These are phyloP conservation scores for Dipodomys ordii DNA, from an alignment of 2,113 vertebrate species.

Conservation along the genomic window DNA sequence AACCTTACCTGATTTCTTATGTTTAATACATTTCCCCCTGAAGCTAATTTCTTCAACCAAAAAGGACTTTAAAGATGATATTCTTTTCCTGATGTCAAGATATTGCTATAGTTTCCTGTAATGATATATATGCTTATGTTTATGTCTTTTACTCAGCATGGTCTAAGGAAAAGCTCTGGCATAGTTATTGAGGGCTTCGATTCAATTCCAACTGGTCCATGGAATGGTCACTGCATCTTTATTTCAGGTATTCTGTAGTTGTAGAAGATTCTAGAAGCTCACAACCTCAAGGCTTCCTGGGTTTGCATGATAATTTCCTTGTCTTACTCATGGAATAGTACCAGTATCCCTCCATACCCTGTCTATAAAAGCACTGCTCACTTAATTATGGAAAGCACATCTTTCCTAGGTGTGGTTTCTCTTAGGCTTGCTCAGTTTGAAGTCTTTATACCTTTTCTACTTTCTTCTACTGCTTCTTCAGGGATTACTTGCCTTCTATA, in stretches of 20 bases:
- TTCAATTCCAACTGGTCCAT: background rate
- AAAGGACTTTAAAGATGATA: slow-evolving; percentile 26
- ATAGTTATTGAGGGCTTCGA: background rate
- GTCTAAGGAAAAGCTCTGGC: background rate
- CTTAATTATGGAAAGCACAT: background rate
- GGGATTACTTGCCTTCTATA: background rate
- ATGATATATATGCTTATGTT: background rate
- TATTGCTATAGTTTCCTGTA: background rate
- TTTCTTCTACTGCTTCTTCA: background rate
- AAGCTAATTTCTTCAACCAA: slow-evolving; percentile 58
- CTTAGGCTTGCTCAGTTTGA: background rate
- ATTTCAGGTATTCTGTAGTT: background rate
- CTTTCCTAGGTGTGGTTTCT: background rate
- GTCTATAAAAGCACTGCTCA: background rate
- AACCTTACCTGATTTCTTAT: background rate
- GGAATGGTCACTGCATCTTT: background rate
- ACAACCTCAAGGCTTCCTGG: background rate
- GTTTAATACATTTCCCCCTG: slow-evolving; percentile 2
- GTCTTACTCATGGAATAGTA: background rate
- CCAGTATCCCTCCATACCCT: background rate
- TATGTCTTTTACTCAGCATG: background rate
- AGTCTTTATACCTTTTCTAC: background rate
- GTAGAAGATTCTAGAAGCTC: background rate
- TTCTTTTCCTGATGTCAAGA: slow-evolving; percentile 34
- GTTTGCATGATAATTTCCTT: background rate